phyloP scores from a whole-genome alignment of 2,113 vertebrate species.

The Emydura subglobosa region DNA sequence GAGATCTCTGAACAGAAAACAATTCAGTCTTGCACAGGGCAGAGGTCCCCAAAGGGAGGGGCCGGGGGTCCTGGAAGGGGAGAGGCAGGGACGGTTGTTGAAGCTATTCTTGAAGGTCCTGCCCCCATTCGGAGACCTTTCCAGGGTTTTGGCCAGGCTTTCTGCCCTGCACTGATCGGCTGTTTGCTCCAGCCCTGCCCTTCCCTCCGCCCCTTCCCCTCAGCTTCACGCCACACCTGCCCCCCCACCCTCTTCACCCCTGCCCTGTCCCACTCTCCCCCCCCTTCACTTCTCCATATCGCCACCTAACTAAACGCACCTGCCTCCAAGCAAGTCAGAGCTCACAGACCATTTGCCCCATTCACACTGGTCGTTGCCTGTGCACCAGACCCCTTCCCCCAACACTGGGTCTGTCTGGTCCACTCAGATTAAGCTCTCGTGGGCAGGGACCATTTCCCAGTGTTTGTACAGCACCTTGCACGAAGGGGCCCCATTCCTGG shows the following conservation, averaged over 20 bases:
- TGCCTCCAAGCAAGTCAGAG: not conserved
- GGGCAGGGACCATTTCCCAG: not conserved
- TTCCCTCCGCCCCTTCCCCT: not conserved
- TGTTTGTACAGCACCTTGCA: too few relatives aligned
- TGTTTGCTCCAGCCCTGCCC: not conserved
- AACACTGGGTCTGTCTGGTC: not conserved
- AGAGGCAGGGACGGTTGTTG: not conserved
- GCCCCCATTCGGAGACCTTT: not conserved
- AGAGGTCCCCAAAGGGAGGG: too few relatives aligned
- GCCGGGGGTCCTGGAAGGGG: too few relatives aligned
- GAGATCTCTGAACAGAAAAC: slow-evolving; percentile 19
- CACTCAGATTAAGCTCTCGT: not conserved
- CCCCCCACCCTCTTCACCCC: not conserved
- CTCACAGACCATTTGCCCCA: not conserved
- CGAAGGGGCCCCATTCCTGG: too few relatives aligned
- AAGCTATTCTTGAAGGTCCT: too few relatives aligned
- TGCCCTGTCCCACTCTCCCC: too few relatives aligned
- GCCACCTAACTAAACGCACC: not conserved
- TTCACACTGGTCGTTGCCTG: not conserved
- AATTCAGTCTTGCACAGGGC: too few relatives aligned
- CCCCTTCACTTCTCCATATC: too few relatives aligned
- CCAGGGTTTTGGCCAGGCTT: not conserved
- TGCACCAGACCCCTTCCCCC: not conserved
- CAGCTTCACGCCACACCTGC: too few relatives aligned
- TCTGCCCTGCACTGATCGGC: not conserved